These are phyloP conservation scores for Donacobius atricapilla DNA, from an alignment of 2,113 vertebrate species.

Conservation along the genomic window DNA sequence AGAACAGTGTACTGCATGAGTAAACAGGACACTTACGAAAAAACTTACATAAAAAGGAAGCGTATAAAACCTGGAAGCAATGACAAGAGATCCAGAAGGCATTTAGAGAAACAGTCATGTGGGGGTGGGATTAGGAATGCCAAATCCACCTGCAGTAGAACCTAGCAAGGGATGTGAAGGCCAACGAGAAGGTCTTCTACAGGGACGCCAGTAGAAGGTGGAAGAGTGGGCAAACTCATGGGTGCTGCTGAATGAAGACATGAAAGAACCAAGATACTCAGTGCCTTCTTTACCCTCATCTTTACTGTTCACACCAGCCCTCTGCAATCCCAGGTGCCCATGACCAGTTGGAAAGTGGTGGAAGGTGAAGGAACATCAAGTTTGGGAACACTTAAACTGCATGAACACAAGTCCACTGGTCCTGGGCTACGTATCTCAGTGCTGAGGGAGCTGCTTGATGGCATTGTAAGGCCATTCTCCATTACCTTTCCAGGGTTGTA, in stretches of 20 bases:
- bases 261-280: background rate
- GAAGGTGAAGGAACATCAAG: background rate
- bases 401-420: background rate
- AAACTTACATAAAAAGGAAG: background rate
- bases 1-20: background rate
- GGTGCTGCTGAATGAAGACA: background rate
- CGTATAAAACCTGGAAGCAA: accelerated
- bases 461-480: background rate
- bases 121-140: background rate
- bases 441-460: background rate
- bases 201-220: background rate
- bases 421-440: background rate
- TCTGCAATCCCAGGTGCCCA: background rate
- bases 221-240: background rate
- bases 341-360: background rate
- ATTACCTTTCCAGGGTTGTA: background rate
- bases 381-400: background rate
- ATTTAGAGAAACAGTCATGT: background rate
- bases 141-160: background rate
- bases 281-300: background rate
- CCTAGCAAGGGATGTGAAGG: background rate
- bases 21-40: background rate
- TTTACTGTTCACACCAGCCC: background rate
- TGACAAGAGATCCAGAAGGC: background rate
- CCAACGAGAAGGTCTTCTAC: background rate